These are phyloP conservation scores for Luffia ferchaultella DNA, from an alignment of 2,888 invertebrate genomes.

Conservation along the genomic window DNA sequence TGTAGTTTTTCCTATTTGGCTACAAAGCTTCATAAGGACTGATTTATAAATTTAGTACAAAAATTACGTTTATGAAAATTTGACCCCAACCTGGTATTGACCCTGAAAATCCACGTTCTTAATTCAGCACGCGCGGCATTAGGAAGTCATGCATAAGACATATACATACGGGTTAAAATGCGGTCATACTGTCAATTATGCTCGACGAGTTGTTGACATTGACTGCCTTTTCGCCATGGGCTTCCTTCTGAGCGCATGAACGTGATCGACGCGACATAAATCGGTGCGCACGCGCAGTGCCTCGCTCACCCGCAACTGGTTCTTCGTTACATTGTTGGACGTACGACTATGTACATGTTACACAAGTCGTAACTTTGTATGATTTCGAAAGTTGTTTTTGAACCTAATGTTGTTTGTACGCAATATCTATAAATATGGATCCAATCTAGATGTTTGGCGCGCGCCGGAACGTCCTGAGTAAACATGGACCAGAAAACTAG, in stretches of 20 bases:
- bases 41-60: too few species aligned
- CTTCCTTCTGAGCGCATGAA: slow-evolving; percentile 33
- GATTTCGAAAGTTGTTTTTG: neutral
- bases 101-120: too few species aligned
- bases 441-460: neutral
- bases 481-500: neutral
- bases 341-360: neutral
- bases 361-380: neutral
- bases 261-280: slow-evolving; percentile 32
- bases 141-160: neutral
- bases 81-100: too few species aligned
- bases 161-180: neutral
- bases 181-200: slow-evolving; percentile 1
- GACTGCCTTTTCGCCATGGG: slow-evolving; percentile 29
- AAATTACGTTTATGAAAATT: too few species aligned
- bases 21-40: too few species aligned
- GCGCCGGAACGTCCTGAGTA: neutral
- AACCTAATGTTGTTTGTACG: neutral
- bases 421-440: neutral
- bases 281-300: slow-evolving; percentile 16
- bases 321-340: neutral
- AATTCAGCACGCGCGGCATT: neutral
- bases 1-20: too few species aligned
- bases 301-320: neutral
- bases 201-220: slow-evolving; percentile 37